Base-by-base conservation (phyloP, 2,113 vertebrate species). In the Ceyx cyanopectus region DNA sequence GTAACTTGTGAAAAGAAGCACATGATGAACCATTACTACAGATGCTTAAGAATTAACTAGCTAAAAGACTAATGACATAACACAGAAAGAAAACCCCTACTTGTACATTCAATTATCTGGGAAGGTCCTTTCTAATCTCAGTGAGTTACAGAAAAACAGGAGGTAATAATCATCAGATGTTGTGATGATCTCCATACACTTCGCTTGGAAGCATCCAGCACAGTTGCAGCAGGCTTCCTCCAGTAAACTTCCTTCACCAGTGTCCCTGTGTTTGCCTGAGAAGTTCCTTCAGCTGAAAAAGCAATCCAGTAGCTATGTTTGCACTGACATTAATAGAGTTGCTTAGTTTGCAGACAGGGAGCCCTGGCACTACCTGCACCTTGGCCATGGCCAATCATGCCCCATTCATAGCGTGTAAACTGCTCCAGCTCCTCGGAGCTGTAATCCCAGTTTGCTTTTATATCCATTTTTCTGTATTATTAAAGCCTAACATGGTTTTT, bases 371-470 rank as follows among this genome's bases (percentile, higher is more conserved):
- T 54, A 54, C 37, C 67, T 70, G 63, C 65, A 54, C 40, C 51
- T 63, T 43, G 46, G 82, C 48, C 81, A 51, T 9, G 50, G 63
- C 37, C 68, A 60, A 29, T 70, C 60, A 14, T 32, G 26, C 24
- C 48, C 73, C 53, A 29, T 77, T 68, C 56, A 45, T 48, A 69
- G 57, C 0, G 0, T 1, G 14, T 9, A 67, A 82, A 80, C 62
- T 14, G 6, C 4, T 1, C 37, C 0, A 0, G 22, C 57, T 80
- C 34, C 75, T 56, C 2, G 0, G 45, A 78, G 23, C 30, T 22
- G 19, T 32, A 65, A 67, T 48, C 32, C 23, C 6, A 68, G 6
- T 37, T 72, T 57, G 14, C 50, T 79, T 77, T 65, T 68, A 27
- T 43, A 68, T 46, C 50, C 41, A 29, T 80, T 85, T 60, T 23